phyloP scores from a whole-genome alignment of 2,888 invertebrate genomes.

The Cenopis cana region DNA sequence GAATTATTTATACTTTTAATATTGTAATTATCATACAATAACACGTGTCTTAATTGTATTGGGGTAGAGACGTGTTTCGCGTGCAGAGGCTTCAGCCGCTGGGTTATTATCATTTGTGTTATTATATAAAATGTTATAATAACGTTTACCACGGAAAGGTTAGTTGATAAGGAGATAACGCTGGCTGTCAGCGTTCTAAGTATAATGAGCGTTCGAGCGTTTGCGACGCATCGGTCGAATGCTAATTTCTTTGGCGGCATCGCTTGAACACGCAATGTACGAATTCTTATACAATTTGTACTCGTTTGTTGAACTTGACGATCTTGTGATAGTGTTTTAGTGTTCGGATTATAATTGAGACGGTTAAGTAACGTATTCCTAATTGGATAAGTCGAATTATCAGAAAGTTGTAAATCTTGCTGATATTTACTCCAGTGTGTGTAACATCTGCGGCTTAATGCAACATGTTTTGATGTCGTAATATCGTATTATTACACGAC shows the following conservation, averaged over 20 bases:
- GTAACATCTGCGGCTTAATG: not conserved
- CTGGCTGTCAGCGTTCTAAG: conserved; percentile 64
- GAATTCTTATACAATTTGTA: conserved; percentile 75
- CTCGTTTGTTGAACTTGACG: conserved; percentile 70
- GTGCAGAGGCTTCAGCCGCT: conserved; percentile 54
- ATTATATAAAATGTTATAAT: conserved; percentile 82
- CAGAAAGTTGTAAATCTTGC: conserved; percentile 1
- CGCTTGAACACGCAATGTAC: conserved; percentile 65
- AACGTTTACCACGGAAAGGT: conserved; percentile 77
- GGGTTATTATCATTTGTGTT: conserved; percentile 82
- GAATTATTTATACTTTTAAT: conserved; percentile 84
- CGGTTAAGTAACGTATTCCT: conserved; percentile 12
- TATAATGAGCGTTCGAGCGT: conserved; percentile 65
- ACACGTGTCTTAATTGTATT: conserved; percentile 23
- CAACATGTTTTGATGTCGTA: not conserved
- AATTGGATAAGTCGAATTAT: conserved; percentile 14
- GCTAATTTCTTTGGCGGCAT: conserved; percentile 67
- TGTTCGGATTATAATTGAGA: conserved; percentile 35
- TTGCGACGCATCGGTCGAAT: conserved; percentile 59
- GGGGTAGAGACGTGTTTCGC: conserved; percentile 25
- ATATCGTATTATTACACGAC: not conserved
- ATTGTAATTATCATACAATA: conserved; percentile 82
- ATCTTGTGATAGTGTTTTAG: conserved; percentile 59
- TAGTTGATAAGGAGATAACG: conserved; percentile 78
- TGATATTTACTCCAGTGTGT: not conserved